phyloP scores from a whole-genome alignment of 2,113 vertebrate species.

The Piaya cayana region DNA sequence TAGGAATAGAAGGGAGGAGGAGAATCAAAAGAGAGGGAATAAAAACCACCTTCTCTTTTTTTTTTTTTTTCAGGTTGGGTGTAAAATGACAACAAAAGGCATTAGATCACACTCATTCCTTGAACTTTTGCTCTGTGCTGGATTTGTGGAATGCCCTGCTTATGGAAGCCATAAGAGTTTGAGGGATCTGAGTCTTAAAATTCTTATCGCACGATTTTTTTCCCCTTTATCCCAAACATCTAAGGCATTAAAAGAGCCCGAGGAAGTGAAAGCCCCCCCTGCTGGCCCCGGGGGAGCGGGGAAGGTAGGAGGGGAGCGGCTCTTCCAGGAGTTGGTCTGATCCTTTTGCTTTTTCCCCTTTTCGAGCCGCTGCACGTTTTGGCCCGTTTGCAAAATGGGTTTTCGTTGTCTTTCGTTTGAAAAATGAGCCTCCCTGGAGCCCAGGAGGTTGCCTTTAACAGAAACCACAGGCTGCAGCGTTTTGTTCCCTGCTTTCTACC shows the following conservation, averaged over 20 bases:
- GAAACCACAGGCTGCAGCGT: too few relatives aligned
- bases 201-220: not conserved
- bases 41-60: not conserved
- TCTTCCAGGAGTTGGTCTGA: too few relatives aligned
- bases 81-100: not conserved
- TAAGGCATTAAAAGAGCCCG: not conserved
- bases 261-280: not conserved
- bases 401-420: too few relatives aligned
- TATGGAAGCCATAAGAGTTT: not conserved
- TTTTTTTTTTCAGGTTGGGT: not conserved
- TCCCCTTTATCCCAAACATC: not conserved
- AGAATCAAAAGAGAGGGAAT: not conserved
- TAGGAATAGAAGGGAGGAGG: conserved; percentile 58
- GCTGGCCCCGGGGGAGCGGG: not conserved
- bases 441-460: not conserved
- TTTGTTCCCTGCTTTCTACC: not conserved
- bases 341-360: too few relatives aligned
- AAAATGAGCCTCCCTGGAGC: not conserved
- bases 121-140: not conserved
- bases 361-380: too few relatives aligned
- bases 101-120: too few relatives aligned
- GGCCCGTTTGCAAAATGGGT: too few relatives aligned
- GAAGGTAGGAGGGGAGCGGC: too few relatives aligned
- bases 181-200: not conserved
- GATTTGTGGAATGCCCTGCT: not conserved